phyloP scores from a whole-genome alignment of 2,113 vertebrate species.

The Callipepla squamata region DNA sequence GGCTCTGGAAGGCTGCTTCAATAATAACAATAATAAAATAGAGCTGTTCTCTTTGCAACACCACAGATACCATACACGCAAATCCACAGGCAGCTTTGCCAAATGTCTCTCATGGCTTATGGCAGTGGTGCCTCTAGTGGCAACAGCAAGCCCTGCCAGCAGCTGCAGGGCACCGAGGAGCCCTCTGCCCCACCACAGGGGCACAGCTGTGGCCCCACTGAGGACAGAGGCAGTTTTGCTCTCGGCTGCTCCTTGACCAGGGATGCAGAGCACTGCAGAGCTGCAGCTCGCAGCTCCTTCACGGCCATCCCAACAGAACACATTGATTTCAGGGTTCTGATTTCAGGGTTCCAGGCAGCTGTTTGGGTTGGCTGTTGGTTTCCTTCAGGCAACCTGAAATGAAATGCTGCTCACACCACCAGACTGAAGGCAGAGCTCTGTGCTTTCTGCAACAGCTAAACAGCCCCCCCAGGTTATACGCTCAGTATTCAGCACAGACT shows the following conservation, averaged over 20 bases:
- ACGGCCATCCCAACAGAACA: neutral
- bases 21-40: neutral
- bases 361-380: neutral
- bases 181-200: too few species aligned
- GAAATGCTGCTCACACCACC: neutral
- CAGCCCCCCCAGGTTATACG: neutral
- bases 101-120: neutral
- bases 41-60: neutral
- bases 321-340: neutral
- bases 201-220: too few species aligned
- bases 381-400: neutral
- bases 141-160: rapidly evolving
- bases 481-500: rapidly evolving
- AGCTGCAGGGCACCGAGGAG: too few species aligned
- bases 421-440: too few species aligned
- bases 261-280: rapidly evolving
- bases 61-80: neutral
- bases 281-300: neutral
- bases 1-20: neutral
- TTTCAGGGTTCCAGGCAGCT: rapidly evolving
- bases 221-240: rapidly evolving
- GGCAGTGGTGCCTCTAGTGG: neutral
- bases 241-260: neutral
- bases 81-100: neutral
- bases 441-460: neutral